Evolutionary conservation across 2,888 invertebrate genomes (phyloP).

Genomic region (Cataglyphis cursor): DNA sequence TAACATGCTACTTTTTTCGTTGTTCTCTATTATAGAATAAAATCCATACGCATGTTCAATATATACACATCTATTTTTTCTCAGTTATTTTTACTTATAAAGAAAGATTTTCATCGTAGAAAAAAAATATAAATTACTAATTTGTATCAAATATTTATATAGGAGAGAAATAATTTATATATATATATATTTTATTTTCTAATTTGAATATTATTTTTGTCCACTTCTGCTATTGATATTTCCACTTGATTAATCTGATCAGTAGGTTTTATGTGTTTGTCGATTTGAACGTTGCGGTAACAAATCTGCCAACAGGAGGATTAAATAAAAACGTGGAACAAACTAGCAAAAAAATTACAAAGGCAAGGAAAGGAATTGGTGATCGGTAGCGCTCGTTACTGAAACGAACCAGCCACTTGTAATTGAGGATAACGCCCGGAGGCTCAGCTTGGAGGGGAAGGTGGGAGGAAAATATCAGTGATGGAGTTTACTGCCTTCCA

Average conservation of each 20-base stretch:
- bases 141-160: not conserved
- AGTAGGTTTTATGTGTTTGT: constrained; percentile 41
- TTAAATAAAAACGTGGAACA: constrained; percentile 42
- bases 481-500: constrained; percentile 63
- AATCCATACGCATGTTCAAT: not conserved
- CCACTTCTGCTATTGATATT: constrained; percentile 6
- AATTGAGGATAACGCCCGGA: constrained; percentile 71
- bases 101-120: not conserved
- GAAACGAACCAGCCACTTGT: constrained; percentile 70
- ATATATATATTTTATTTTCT: not conserved
- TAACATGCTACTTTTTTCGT: not conserved
- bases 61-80: not conserved
- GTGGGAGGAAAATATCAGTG: constrained; percentile 60
- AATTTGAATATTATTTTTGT: not conserved
- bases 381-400: constrained; percentile 72
- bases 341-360: constrained; percentile 50
- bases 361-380: constrained; percentile 30
- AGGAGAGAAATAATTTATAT: not conserved
- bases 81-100: not conserved
- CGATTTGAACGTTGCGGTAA: constrained; percentile 18
- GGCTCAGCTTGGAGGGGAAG: constrained; percentile 20
- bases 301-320: constrained; percentile 43
- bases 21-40: not conserved
- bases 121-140: not conserved
- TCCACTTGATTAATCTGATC: constrained; percentile 49